Conservation (phyloP, 2,797 vertebrate species). For the Sebastes dallii region DNA sequence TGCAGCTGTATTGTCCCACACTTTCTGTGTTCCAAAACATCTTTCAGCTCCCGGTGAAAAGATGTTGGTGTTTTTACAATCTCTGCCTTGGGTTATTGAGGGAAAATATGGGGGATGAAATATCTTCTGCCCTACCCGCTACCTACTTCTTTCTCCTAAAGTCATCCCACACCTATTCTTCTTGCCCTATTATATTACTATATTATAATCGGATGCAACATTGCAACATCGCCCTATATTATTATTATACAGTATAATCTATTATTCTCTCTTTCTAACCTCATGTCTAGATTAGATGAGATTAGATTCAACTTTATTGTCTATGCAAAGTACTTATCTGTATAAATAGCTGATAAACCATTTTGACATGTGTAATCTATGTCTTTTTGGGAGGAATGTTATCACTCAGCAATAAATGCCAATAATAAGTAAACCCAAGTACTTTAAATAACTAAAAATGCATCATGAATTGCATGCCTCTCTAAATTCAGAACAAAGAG, state of each 20-base stretch:
- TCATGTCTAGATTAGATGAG: background rate
- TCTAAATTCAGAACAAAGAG: slow-evolving; percentile 55
- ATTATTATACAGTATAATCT: slow-evolving; percentile 16
- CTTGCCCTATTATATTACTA: slow-evolving; percentile 18
- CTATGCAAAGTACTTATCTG: slow-evolving; percentile 8
- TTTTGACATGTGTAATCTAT: slow-evolving; percentile 21
- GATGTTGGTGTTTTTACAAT: slow-evolving; percentile 88
- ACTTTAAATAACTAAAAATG: background rate
- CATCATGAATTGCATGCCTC: slow-evolving; percentile 47
- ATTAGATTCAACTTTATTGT: too few relatives aligned
- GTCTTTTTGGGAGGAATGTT: slow-evolving; percentile 23
- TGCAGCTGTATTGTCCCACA: slow-evolving; percentile 52
- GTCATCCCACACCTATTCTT: slow-evolving; percentile 41
- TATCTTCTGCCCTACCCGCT: slow-evolving; percentile 51
- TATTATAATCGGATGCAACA: too few relatives aligned
- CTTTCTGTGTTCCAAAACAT: slow-evolving; percentile 74
- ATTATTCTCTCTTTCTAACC: slow-evolving; percentile 29
- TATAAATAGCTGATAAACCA: background rate
- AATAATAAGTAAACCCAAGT: slow-evolving; percentile 1
- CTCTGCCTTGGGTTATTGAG: slow-evolving; percentile 82
- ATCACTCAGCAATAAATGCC: slow-evolving; percentile 6
- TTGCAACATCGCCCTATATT: too few relatives aligned
- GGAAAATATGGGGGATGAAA: slow-evolving; percentile 40
- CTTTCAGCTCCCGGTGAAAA: slow-evolving; percentile 76
- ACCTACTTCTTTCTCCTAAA: slow-evolving; percentile 32